Evolutionary conservation across 2,888 invertebrate genomes (phyloP), one percentile per base, ranked within the genome.

Genomic region (Pandemis heparana): DNA sequence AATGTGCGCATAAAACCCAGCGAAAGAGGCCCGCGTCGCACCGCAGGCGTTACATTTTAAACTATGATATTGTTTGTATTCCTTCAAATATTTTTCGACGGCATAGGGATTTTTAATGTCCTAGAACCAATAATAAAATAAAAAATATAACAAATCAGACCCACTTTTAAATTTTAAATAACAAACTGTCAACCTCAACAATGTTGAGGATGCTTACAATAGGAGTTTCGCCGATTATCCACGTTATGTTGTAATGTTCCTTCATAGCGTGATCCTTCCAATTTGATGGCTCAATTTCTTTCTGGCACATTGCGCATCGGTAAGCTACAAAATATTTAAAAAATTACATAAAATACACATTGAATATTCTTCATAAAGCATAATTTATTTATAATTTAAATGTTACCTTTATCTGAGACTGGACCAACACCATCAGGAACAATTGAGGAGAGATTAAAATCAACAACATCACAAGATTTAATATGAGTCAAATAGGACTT

Each of bases 1-100:
- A 63, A 95, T 85, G 82, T 96, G 96, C 0, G 96, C 96, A 73
- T 95, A 89, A 78, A 95, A 96, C 38, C 96, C 96, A 43, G 91
- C 81, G 4, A 90, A 92, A 4, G 96, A 96, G 51, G 88, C 90
- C 84, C 96, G 88, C 61, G 86, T 84, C 76, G 89, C 77, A 0
- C 90, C 91, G 82, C 96, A 96, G 69, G 83, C 85, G 75, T 95
- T 95, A 82, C 96, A 96, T 62, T 82, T 83, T 12, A 96, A 86
- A 60, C 92, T 92, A 64, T 85, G 83, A 48, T 85, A 88, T 73
- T 92, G 91, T 71, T 91, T 86, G 53, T 94, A 92, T 70, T 85
- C 88, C 69, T 85, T 84, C 38, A 96, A 84, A 75, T 93, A 86
- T 75, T 82, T 89, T 70, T 92, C 89, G 0, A 95, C 90, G 0